phyloP scores from a whole-genome alignment of 1,140 invertebrate genomes.

The Drosophila leontia region DNA sequence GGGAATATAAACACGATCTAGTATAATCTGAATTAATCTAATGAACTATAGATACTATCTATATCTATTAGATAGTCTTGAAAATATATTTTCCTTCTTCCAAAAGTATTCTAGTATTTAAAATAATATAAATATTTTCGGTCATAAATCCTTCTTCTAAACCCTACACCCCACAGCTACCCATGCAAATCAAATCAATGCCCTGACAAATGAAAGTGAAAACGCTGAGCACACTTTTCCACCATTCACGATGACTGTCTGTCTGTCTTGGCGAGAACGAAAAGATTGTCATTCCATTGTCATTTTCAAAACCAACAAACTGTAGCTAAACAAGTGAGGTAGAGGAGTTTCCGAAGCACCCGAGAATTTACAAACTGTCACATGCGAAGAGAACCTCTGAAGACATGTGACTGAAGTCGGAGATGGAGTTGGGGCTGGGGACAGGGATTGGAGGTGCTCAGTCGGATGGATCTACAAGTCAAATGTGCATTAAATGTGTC shows the following conservation, averaged over 20 bases:
- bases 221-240: slow-evolving; percentile 20
- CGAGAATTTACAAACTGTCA: slow-evolving; percentile 64
- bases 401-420: slow-evolving; percentile 41
- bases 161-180: too few relatives aligned
- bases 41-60: background rate
- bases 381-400: slow-evolving; percentile 9
- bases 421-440: background rate
- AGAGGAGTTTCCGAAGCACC: slow-evolving; percentile 15
- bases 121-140: background rate
- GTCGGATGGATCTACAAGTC: slow-evolving; percentile 78
- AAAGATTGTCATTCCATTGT: slow-evolving; percentile 73
- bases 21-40: background rate
- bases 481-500: slow-evolving; percentile 84
- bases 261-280: slow-evolving; percentile 33
- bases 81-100: background rate
- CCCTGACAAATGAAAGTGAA: slow-evolving; percentile 38
- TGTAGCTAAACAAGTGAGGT: slow-evolving; percentile 71
- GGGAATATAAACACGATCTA: too few relatives aligned
- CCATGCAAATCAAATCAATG: slow-evolving; percentile 13
- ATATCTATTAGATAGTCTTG: too few relatives aligned
- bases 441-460: slow-evolving; percentile 43
- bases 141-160: background rate
- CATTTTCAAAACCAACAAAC: slow-evolving; percentile 84
- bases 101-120: too few relatives aligned
- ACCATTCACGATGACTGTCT: slow-evolving; percentile 29